Percentiles rank a stretch among this genome's conserved stretches.
Evolutionary conservation across 92 coral and sea anemone genomes (phyloP).

Genomic region (Siderastrea siderea): DNA sequence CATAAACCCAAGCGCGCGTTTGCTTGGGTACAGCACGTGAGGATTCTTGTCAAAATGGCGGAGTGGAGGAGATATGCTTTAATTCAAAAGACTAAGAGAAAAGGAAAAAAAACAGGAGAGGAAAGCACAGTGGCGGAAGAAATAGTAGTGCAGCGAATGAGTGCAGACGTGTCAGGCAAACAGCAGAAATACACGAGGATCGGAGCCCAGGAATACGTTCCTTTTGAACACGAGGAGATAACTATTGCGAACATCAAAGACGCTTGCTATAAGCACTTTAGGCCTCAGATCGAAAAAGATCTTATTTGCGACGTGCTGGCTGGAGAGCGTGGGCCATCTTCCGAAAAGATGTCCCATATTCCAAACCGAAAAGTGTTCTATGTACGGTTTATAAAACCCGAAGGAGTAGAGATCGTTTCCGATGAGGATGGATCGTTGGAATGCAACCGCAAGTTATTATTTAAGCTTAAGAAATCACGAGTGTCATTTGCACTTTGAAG

Average conservation of each 20-base stretch:
- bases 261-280: slow-evolving; percentile 59
- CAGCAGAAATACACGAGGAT: slow-evolving; percentile 62
- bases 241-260: slow-evolving; percentile 48
- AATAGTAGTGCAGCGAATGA: slow-evolving; percentile 68
- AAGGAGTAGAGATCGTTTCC: slow-evolving; percentile 1
- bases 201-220: slow-evolving; percentile 62
- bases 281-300: slow-evolving; percentile 40
- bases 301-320: slow-evolving; percentile 68
- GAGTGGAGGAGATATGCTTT: slow-evolving; percentile 69
- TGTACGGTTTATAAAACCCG: slow-evolving; percentile 37
- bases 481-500: neutral
- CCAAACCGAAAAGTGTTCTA: slow-evolving; percentile 41
- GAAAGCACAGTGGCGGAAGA: no score
- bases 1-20: no score
- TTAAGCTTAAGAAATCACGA: no score
- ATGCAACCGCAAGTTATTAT: slow-evolving; percentile 27
- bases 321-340: slow-evolving; percentile 64
- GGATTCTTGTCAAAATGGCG: slow-evolving; percentile 25
- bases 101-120: no score
- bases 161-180: slow-evolving; percentile 65
- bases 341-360: slow-evolving; percentile 50
- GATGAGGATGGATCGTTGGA: slow-evolving; percentile 18
- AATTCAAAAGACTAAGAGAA: slow-evolving; percentile 64
- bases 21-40: no score
- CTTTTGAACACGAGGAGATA: slow-evolving; percentile 58